Evolutionary conservation across 2,888 invertebrate genomes (phyloP).

Genomic region (Tinea pellionella): DNA sequence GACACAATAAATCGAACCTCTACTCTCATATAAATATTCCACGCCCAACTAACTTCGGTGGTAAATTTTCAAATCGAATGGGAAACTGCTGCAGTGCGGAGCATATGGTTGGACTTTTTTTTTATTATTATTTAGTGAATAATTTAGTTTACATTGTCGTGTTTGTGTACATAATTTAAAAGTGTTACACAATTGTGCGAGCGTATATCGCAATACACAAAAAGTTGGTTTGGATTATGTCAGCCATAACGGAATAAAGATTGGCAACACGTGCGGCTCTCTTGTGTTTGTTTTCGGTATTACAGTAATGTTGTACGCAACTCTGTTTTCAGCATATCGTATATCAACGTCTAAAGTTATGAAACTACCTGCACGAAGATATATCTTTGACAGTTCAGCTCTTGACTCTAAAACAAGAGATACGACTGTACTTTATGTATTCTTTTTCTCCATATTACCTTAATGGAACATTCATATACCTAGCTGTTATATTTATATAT

Average conservation of each 20-base stretch:
- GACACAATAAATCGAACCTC: conserved; percentile 59
- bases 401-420: conserved; percentile 15
- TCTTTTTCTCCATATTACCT: not conserved
- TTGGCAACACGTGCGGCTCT: conserved; percentile 49
- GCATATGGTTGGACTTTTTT: not conserved
- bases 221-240: not conserved
- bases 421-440: conserved; percentile 6
- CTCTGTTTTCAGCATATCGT: conserved; percentile 24
- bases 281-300: not conserved
- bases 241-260: conserved; percentile 51
- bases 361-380: conserved; percentile 47
- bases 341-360: conserved; percentile 54
- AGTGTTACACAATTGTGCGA: not conserved
- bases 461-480: not conserved
- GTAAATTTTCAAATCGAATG: conserved; percentile 59
- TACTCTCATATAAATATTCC: conserved; percentile 61
- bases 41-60: conserved; percentile 46
- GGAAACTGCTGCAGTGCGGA: conserved; percentile 27
- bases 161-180: not conserved
- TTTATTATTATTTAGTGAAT: not conserved
- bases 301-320: conserved; percentile 13
- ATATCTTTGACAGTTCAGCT: conserved; percentile 40
- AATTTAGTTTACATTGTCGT: not conserved
- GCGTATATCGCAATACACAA: no score
- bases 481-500: not conserved